Evolutionary conservation across 2,888 invertebrate species (phyloP), one percentile per base, ranked within the genome.

Genomic region (Dolichopus griseipennis): DNA sequence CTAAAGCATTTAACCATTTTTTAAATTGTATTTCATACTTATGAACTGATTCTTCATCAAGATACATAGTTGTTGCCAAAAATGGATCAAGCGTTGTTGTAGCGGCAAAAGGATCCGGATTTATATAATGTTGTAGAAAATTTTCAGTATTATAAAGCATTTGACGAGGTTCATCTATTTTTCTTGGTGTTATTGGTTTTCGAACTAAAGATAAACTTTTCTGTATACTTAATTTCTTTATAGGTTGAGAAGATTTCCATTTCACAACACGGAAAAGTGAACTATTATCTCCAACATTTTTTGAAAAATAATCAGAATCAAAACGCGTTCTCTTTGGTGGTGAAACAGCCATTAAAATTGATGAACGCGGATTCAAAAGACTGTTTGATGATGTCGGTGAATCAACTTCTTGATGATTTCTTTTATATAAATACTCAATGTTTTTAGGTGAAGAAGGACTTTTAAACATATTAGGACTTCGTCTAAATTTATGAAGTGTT

Each of bases 1-100:
- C 81, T 66, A 93, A 81, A 10, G 87, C 88, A 78, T 93, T 92
- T 0, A 93, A 80, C 92, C 92, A 93, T 73, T 90, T 89, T 75
- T 87, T 90, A 70, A 92, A 90, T 75, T 89, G 87, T 0, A 77
- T 81, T 78, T 90, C 89, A 77, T 91, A 89, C 69, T 86, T 85
- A 65, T 86, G 84, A 1, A 92, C 84, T 75, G 90, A 88, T 72
- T 84, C 83, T 71, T 88, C 87, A 74, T 90, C 88, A 72, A 88
- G 85, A 75, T 87, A 89, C 75, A 90, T 85, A 0, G 87, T 85
- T 0, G 86, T 83, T 0, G 87, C 86, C 61, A 87, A 77, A 74
- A 90, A 90, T 5, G 90, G 90, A 80, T 90, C 89, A 8, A 84
- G 81, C 2, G 87, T 88, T 5, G 80, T 84, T 8, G 82, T 82